A percentile compares a stretch with the other conserved stretches of the same genome.
Evolutionary conservation across 2,113 vertebrate genomes (phyloP).

Genomic region (Sphaerodactylus townsendi): DNA sequence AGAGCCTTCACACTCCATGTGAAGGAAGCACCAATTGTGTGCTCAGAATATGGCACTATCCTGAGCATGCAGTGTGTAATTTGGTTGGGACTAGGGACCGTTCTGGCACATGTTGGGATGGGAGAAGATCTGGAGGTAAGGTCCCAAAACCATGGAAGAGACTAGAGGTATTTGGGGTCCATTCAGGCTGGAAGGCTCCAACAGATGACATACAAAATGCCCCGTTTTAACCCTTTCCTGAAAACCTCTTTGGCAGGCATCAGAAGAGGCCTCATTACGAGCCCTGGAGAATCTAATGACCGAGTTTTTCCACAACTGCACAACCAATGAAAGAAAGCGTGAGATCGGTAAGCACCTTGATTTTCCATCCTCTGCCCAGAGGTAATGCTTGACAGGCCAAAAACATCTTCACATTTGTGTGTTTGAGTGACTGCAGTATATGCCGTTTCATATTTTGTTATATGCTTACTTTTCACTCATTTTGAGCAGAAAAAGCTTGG

Average conservation of each 20-base stretch:
- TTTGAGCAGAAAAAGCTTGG: neutral
- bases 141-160: neutral
- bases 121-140: neutral
- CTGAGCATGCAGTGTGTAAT: neutral
- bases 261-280: constrained; percentile 91
- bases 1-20: too few relatives aligned
- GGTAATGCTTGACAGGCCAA: neutral
- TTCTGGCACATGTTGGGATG: neutral
- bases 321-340: constrained; percentile 94
- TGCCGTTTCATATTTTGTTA: neutral
- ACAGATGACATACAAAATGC: neutral
- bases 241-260: constrained; percentile 77
- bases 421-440: neutral
- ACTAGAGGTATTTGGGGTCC: too few relatives aligned
- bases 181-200: too few relatives aligned
- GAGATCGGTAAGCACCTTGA: constrained; percentile 87
- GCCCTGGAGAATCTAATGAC: constrained; percentile 97
- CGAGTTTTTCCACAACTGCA: constrained; percentile 97
- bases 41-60: neutral
- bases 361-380: neutral
- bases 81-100: neutral
- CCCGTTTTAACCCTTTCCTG: constrained; percentile 1
- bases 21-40: neutral
- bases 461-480: neutral
- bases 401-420: neutral